These are phyloP conservation scores for Neosilurus hyrtlii DNA, from an alignment of 2,797 vertebrate species.

Conservation along the genomic window DNA sequence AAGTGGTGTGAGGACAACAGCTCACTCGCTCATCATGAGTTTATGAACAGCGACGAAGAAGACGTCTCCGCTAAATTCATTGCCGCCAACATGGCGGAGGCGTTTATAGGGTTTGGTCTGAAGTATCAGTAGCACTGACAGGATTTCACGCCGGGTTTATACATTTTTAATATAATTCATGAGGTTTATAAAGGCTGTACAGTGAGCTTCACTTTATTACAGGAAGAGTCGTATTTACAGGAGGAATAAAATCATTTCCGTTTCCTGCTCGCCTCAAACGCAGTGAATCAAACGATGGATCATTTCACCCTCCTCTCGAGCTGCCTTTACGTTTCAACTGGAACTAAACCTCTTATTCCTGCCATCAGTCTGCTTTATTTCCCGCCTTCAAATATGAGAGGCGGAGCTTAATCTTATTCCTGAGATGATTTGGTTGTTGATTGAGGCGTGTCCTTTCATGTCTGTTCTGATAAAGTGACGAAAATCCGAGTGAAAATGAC, in stretches of 20 bases:
- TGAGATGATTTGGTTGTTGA: neutral
- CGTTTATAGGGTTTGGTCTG: neutral
- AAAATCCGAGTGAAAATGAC: neutral
- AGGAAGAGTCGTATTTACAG: neutral
- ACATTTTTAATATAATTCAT: constrained; percentile 22
- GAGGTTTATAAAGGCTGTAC: constrained; percentile 1
- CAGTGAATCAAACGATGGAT: too few relatives aligned
- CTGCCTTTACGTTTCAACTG: neutral
- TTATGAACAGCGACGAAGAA: neutral
- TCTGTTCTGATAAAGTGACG: neutral
- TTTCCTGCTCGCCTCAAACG: neutral
- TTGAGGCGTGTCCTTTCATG: too few relatives aligned
- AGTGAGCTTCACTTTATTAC: neutral
- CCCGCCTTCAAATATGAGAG: neutral
- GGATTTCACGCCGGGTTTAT: neutral
- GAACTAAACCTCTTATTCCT: neutral
- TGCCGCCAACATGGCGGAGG: too few relatives aligned
- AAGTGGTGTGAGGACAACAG: neutral
- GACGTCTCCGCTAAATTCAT: neutral
- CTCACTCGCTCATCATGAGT: constrained; percentile 5
- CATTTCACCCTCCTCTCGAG: neutral
- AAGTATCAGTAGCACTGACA: too few relatives aligned
- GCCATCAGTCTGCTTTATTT: neutral
- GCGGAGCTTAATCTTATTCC: neutral
- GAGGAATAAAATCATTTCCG: neutral